Conservation (phyloP, 35 echinoderm and acorn worm species). For the Ophiothrix spiculata region DNA sequence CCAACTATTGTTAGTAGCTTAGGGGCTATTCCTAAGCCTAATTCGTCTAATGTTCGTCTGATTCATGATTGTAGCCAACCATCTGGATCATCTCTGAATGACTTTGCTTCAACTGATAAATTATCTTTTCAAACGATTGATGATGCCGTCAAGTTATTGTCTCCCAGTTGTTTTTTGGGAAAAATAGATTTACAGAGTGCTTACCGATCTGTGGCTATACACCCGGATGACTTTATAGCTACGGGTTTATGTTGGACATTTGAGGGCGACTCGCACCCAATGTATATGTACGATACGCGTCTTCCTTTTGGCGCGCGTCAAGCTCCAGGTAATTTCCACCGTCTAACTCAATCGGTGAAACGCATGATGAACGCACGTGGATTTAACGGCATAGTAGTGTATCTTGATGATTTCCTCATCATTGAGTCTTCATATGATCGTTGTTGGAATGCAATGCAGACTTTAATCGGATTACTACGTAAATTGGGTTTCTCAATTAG, state of each 20-base stretch:
- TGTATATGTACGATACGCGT: background rate
- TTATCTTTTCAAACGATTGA: conserved; percentile 2
- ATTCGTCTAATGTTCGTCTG: background rate
- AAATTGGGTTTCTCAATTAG: background rate
- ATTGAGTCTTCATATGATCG: background rate
- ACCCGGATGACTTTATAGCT: background rate
- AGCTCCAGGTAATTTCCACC: background rate
- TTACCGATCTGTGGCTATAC: background rate
- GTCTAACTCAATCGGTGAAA: background rate
- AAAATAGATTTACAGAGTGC: background rate
- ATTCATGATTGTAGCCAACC: background rate
- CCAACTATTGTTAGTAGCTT: background rate
- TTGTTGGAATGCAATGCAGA: background rate
- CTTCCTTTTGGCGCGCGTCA: background rate
- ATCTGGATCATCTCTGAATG: too few relatives aligned
- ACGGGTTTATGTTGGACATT: background rate
- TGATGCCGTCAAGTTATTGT: background rate
- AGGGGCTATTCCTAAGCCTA: background rate
- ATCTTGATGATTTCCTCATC: background rate
- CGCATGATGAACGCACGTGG: background rate
- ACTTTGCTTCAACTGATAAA: background rate
- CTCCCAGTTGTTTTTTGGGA: background rate
- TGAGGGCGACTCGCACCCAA: background rate
- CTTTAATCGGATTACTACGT: background rate
- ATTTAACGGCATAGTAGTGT: background rate